Evolutionary conservation across 2,113 vertebrate genomes (phyloP).

Genomic region (Vulpes vulpes): DNA sequence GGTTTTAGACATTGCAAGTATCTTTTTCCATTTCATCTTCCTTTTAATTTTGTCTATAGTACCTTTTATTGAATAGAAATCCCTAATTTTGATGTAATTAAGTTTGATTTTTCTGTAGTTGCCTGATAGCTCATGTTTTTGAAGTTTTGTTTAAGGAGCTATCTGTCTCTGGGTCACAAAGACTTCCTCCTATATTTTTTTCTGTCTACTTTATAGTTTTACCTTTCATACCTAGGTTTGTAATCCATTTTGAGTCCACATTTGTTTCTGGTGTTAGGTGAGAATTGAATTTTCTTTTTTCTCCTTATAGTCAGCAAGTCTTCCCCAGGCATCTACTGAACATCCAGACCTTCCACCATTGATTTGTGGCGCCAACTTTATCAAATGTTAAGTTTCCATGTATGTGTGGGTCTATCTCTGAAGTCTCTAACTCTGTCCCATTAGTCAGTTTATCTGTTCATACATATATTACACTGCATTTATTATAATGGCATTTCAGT

Average conservation of each 20-base stretch:
- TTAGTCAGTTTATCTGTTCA: neutral
- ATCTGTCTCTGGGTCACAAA: neutral
- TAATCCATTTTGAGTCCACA: neutral
- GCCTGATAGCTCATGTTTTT: neutral
- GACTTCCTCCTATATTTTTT: neutral
- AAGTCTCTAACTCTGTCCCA: neutral
- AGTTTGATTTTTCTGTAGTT: slow-evolving; percentile 24
- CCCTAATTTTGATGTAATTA: neutral
- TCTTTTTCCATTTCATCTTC: neutral
- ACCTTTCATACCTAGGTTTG: neutral
- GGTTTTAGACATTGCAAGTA: neutral
- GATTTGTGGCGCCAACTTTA: neutral
- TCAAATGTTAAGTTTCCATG: neutral
- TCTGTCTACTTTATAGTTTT: neutral
- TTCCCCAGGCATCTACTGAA: neutral
- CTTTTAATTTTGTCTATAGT: neutral
- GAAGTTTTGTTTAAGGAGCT: neutral
- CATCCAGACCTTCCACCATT: neutral
- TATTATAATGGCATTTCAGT: neutral
- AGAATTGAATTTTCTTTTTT: neutral
- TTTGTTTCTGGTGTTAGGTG: neutral
- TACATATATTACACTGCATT: neutral
- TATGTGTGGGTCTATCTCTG: neutral
- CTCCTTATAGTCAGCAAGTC: neutral
- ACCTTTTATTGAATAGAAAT: neutral